Evolutionary conservation across 1,140 invertebrate species (phyloP).

Genomic region (Potamilus streckersoni): DNA sequence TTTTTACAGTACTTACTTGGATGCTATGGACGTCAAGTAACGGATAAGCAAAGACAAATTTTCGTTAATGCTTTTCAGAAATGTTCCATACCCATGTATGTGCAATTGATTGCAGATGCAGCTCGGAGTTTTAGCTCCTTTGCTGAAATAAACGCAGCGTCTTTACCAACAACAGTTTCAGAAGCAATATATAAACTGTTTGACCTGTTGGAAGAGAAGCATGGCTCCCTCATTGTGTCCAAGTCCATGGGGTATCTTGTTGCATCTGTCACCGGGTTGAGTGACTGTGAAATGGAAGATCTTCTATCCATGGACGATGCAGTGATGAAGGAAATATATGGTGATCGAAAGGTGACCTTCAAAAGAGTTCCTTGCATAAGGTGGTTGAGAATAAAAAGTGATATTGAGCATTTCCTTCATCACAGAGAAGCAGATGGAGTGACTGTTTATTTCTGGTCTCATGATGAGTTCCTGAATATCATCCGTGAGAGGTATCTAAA

Average conservation of each 20-base stretch:
- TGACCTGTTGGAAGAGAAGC: conserved; percentile 47
- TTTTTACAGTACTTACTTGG: conserved; percentile 49
- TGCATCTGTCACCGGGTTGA: conserved; percentile 60
- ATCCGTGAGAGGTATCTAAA: conserved; percentile 45
- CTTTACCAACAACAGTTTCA: conserved; percentile 31
- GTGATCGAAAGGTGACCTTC: conserved; percentile 44
- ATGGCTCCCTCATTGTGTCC: conserved; percentile 51
- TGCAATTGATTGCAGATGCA: conserved; percentile 44
- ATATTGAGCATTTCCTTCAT: conserved; percentile 41
- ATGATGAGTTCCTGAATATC: conserved; percentile 42
- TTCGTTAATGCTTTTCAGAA: conserved; percentile 72
- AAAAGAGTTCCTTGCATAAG: conserved; percentile 47
- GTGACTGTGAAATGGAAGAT: conserved; percentile 65
- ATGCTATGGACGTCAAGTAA: conserved; percentile 38
- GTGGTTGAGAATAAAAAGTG: conserved; percentile 52
- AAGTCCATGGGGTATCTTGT: conserved; percentile 82
- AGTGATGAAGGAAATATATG: conserved; percentile 56
- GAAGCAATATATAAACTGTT: conserved; percentile 47
- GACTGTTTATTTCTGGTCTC: conserved; percentile 49
- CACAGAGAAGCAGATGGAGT: conserved; percentile 49
- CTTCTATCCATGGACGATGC: conserved; percentile 62
- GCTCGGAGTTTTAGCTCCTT: conserved; percentile 44
- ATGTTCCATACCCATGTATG: conserved; percentile 54
- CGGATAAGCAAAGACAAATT: conserved; percentile 62
- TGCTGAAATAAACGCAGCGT: conserved; percentile 11